phyloP scores from a whole-genome alignment of 2,888 invertebrate species.

The Hemithea aestivaria region DNA sequence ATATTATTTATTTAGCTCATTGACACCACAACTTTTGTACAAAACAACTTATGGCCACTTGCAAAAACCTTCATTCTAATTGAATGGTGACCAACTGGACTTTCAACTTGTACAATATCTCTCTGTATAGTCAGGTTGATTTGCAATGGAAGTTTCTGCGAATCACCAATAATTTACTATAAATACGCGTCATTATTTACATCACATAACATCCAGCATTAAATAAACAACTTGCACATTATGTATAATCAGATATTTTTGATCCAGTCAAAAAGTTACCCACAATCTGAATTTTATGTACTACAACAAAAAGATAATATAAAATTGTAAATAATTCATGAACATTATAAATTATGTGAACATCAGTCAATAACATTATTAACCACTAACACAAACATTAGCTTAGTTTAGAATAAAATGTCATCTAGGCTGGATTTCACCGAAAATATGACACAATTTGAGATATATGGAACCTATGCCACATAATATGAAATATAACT shows the following conservation, averaged over 20 bases:
- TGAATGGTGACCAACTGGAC: too few relatives aligned
- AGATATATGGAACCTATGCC: too few relatives aligned
- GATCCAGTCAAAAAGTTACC: constrained; percentile 70
- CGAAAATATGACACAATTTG: too few relatives aligned
- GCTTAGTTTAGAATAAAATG: constrained; percentile 17
- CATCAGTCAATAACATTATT: constrained; percentile 60
- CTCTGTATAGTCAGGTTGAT: too few relatives aligned
- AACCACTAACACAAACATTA: constrained; percentile 19
- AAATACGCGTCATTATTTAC: constrained; percentile 49
- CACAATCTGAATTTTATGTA: constrained; percentile 29
- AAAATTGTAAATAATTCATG: constrained; percentile 52
- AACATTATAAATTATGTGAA: constrained; percentile 65
- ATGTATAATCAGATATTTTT: constrained; percentile 65
- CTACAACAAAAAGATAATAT: constrained; percentile 46
- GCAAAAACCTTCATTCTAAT: too few relatives aligned
- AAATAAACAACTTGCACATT: constrained; percentile 59
- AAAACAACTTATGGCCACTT: constrained; percentile 38
- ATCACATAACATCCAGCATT: constrained; percentile 40
- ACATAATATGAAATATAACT: too few relatives aligned
- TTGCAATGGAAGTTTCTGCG: too few relatives aligned
- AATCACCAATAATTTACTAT: constrained; percentile 36
- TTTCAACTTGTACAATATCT: too few relatives aligned
- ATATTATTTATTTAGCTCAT: constrained; percentile 34
- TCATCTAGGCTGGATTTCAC: too few relatives aligned
- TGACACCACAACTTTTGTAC: constrained; percentile 43